These are phyloP conservation scores for Gobio gobio DNA, from an alignment of 2,113 vertebrate genomes.

Conservation along the genomic window DNA sequence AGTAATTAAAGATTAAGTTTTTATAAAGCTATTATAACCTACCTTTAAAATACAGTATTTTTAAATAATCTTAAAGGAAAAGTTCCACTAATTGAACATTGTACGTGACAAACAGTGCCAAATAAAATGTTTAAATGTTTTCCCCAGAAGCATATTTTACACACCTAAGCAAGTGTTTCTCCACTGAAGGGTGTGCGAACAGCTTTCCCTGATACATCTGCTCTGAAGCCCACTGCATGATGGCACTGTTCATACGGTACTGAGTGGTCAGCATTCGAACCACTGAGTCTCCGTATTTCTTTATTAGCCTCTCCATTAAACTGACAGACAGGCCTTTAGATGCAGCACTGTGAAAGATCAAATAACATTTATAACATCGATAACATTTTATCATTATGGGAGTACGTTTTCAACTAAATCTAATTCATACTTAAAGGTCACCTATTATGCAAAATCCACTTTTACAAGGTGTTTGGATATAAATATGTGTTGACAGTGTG, in stretches of 20 bases:
- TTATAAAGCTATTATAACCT: background rate
- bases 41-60: background rate
- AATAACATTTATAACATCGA: background rate
- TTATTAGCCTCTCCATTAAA: constrained; percentile 90
- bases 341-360: constrained; percentile 79
- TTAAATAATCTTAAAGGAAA: background rate
- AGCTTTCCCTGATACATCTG: constrained; percentile 88
- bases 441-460: no score
- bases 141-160: constrained; percentile 35
- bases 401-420: background rate
- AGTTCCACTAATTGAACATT: background rate
- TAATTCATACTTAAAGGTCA: background rate
- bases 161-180: constrained; percentile 87
- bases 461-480: no score
- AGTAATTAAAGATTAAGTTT: no score
- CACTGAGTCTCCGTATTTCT: constrained; percentile 64
- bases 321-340: constrained; percentile 84
- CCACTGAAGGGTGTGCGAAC: constrained; percentile 84
- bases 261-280: constrained; percentile 89
- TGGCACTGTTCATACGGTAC: constrained; percentile 92
- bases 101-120: background rate
- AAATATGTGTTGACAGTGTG: no score
- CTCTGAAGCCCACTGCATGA: constrained; percentile 90
- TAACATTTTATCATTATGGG: background rate
- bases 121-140: background rate